Base-by-base conservation (phyloP, 2,797 vertebrate species). In the Ceyx erithaca region DNA sequence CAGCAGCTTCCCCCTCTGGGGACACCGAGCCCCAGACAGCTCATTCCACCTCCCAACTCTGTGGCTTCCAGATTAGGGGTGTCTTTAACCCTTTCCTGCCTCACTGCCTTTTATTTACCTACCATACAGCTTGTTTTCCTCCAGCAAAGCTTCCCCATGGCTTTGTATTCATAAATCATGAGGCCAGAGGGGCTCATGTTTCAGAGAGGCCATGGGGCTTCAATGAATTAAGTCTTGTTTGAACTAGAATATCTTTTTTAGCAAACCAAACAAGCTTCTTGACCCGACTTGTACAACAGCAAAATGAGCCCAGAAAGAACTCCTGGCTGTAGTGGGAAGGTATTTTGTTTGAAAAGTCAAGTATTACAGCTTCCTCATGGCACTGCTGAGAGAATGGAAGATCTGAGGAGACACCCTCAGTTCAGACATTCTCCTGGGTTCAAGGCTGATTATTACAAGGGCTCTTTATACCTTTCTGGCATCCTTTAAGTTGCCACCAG, bases 251-350 rank as follows among this genome's bases (percentile, higher is more conserved):
- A 77, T 91, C 48, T 80, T 79, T 80, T 86, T 87, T 70, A 94
- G 78, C 10, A 95, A 94, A 43, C 68, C 71, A 94, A 95, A 89
- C 95, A 95, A 91, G 57, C 92, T 82, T 83, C 86, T 80, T 92
- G 94, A 91, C 90, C 93, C 19, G 69, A 80, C 64, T 93, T 78
- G 69, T 80, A 58, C 72, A 35, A 54, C 54, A 45, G 80, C 64
- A 58, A 64, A 58, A n/a, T 0, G 9, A 95, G 85, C 59, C 55
- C 88, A 71, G 79, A 68, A 58, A 9, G 55, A 77, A n/a, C 84
- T 69, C 66, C 73, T 48, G 86, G 75, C 68, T 80, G 84, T 81
- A 54, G n/a, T 1, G 9, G 61, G 75, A 92, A 82, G 89, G 80
- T 37, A 11, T 81, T 96, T 55, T 72, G 43, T 40, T 83, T 43